Base-by-base conservation (phyloP, 2,888 invertebrate species). In the Anaspis maculata region DNA sequence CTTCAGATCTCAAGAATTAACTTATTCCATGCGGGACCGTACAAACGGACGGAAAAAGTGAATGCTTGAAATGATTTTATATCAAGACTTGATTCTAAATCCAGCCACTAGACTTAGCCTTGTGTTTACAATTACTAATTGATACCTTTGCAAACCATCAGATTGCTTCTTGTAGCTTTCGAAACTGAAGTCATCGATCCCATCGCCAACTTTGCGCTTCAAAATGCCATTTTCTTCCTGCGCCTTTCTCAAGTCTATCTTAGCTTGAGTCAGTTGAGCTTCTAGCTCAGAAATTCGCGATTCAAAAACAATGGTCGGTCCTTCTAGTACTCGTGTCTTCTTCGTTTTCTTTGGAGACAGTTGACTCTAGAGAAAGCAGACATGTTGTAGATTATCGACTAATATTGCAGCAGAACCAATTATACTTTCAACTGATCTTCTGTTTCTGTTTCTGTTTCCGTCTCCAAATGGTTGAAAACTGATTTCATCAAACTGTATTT, bases 241-340 rank as follows among this genome's bases (percentile, higher is more conserved):
- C 1, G 80, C 63, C 55, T 85, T 83, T 53, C 79, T 78, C 16
- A 87, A 61, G 49, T 85, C 86, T 32, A 88, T 81, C 56, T 74
- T 80, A 0, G 82, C 65, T 57, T 88, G 87, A 4, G 83, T 79
- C 25, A 88, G 63, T 51, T 88, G 87, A 0, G 88, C 88, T 56
- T 89, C 88, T 34, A 89, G 59, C 53, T 89, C 88, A 2, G 86
- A 82, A 31, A 88, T 87, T 41, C 84, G 73, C 0, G 88, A 87
- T 60, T 88, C 88, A 54, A 83, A 86, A 13, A 88, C 80, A 37
- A 87, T 86, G 45, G 77, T 79, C 0, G 87, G 85, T 1, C 84
- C 84, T 54, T 83, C 83, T 7, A 83, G 62, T 27, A 69, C 26
- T 42, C 37, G 31, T 12, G 34, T 27, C 30, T 56, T 45, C 35